Percentiles rank a stretch among this genome's conserved stretches.
Conservation (phyloP, 2,797 vertebrate species). For the Sebastes nivosus region DNA sequence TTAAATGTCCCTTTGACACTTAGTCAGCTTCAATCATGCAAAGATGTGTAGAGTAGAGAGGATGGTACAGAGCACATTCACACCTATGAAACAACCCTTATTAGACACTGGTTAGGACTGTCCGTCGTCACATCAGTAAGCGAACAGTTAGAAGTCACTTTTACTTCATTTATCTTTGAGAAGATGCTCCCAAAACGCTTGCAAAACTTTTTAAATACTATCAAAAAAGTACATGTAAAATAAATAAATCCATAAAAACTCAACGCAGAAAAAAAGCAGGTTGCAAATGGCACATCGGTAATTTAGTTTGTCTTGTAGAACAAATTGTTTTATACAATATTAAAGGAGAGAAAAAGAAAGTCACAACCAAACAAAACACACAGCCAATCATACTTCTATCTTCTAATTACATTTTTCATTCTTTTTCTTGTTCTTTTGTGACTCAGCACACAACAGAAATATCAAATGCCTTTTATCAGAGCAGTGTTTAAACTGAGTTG, state of each 20-base stretch:
- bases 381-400: not conserved
- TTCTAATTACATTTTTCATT: not conserved
- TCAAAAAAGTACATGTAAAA: not conserved
- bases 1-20: not conserved
- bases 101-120: not conserved
- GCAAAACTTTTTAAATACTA: not conserved
- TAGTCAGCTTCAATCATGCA: not conserved
- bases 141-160: accelerated
- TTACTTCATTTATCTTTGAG: not conserved
- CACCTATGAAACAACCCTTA: not conserved
- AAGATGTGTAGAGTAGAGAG: not conserved
- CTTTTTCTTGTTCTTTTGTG: not conserved
- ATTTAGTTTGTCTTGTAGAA: not conserved
- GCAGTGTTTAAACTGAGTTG: not conserved
- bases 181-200: not conserved
- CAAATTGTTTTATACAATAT: not conserved
- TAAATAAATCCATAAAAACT: not conserved
- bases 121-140: accelerated
- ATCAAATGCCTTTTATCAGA: not conserved
- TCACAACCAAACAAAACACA: not conserved
- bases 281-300: not conserved
- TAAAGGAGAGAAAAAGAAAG: not conserved
- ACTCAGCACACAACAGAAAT: not conserved
- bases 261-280: not conserved
- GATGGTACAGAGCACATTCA: not conserved